Conservation (phyloP, 2,888 invertebrate genomes). For the Sepiola atlantica region DNA sequence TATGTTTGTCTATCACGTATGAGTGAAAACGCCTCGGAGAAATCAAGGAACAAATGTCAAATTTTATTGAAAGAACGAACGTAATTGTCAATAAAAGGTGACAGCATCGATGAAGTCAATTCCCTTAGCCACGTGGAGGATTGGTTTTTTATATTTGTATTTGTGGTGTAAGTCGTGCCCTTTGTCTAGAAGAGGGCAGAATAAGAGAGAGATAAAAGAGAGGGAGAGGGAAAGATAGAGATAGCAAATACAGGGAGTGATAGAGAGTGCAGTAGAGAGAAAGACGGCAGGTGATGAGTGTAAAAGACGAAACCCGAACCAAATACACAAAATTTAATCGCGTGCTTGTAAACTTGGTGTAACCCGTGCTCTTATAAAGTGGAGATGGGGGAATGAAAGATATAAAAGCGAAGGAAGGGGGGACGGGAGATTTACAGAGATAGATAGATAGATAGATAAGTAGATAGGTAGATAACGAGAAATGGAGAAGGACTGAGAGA, state of each 20-base stretch:
- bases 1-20: not conserved
- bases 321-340: too few species aligned
- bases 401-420: not conserved
- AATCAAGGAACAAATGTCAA: not conserved
- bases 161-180: not conserved
- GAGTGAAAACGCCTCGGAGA: not conserved
- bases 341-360: not conserved
- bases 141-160: not conserved
- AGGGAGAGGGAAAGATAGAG: not conserved
- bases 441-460: too few species aligned
- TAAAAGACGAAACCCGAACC: not conserved
- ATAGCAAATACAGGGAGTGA: too few species aligned
- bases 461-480: not conserved
- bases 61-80: not conserved
- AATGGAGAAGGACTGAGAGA: accelerated
- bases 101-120: not conserved
- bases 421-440: too few species aligned
- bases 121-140: not conserved
- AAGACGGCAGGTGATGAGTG: not conserved
- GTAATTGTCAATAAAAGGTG: not conserved
- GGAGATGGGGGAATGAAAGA: too few species aligned
- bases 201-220: not conserved
- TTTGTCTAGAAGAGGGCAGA: not conserved
- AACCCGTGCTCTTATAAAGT: not conserved
- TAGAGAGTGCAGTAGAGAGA: too few species aligned